Conservation (phyloP, 2,888 invertebrate genomes). For the Harpagoxenus sublaevis region DNA sequence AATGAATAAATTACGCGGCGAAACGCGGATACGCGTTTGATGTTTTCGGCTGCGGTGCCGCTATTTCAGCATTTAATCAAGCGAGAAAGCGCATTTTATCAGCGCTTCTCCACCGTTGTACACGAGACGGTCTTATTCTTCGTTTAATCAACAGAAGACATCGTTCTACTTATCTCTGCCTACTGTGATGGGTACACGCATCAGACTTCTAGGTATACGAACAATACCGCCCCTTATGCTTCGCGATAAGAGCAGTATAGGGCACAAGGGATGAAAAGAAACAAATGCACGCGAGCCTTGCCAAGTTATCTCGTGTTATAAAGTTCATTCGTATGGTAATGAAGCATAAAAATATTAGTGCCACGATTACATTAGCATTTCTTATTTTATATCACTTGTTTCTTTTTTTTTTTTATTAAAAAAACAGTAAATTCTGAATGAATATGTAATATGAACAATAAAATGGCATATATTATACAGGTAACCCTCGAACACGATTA, state of each 20-base stretch:
- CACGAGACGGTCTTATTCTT: not conserved
- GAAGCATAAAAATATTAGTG: not conserved
- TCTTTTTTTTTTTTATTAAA: not conserved
- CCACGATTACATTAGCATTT: conserved; percentile 3
- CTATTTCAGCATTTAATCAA: conserved; percentile 36
- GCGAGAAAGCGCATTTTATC: conserved; percentile 21
- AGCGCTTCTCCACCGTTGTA: conserved; percentile 1
- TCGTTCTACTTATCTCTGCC: conserved; percentile 32
- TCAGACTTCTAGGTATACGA: not conserved
- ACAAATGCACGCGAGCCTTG: not conserved
- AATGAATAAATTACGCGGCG: conserved; percentile 1
- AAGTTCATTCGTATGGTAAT: not conserved
- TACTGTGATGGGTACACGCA: not conserved
- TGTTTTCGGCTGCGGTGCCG: not conserved
- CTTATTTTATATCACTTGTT: not conserved
- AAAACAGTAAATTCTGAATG: not conserved
- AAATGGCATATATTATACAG: not conserved
- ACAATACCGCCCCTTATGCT: not conserved
- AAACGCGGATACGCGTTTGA: not conserved
- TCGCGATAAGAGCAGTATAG: conserved; percentile 5
- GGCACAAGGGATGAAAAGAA: not conserved
- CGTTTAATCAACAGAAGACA: conserved; percentile 43
- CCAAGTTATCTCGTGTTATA: not conserved
- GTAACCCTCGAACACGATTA: too few relatives aligned
- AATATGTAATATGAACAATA: not conserved